phyloP scores from a whole-genome alignment of 1,140 invertebrate species.

The Drosophila micromelanica region DNA sequence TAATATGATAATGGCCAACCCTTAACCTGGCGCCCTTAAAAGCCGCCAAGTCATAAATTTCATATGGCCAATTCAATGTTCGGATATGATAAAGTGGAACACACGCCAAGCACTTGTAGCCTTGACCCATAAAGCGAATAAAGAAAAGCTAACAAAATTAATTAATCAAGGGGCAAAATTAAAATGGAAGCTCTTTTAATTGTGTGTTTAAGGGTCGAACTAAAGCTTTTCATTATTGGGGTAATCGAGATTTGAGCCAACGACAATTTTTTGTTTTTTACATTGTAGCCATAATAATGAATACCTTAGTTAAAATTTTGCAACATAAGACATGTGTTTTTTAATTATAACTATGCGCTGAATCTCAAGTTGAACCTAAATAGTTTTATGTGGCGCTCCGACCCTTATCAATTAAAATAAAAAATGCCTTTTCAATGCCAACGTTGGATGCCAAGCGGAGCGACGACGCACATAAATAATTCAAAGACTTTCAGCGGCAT shows the following conservation, averaged over 20 bases:
- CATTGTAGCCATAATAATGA: too few relatives aligned
- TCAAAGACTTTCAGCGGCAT: constrained; percentile 42
- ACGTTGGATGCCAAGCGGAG: constrained; percentile 17
- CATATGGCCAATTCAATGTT: constrained; percentile 14
- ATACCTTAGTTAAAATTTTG: too few relatives aligned
- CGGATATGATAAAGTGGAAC: constrained; percentile 7
- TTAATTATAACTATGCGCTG: too few relatives aligned
- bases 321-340: too few relatives aligned
- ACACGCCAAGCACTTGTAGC: constrained; percentile 25
- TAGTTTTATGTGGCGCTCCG: constrained; percentile 26
- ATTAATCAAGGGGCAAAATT: constrained; percentile 35
- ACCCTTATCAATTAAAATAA: too few relatives aligned
- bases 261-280: too few relatives aligned
- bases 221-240: too few relatives aligned
- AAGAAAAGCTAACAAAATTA: constrained; percentile 56
- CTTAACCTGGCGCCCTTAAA: constrained; percentile 5
- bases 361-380: constrained; percentile 3
- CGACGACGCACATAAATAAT: constrained; percentile 52
- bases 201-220: too few relatives aligned
- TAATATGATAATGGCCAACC: constrained; percentile 21
- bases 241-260: too few relatives aligned
- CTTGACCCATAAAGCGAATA: constrained; percentile 50
- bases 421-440: constrained; percentile 11
- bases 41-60: constrained; percentile 20
- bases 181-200: background rate